phyloP scores from a whole-genome alignment of 2,797 vertebrate species.

The Sylvilagus floridanus region DNA sequence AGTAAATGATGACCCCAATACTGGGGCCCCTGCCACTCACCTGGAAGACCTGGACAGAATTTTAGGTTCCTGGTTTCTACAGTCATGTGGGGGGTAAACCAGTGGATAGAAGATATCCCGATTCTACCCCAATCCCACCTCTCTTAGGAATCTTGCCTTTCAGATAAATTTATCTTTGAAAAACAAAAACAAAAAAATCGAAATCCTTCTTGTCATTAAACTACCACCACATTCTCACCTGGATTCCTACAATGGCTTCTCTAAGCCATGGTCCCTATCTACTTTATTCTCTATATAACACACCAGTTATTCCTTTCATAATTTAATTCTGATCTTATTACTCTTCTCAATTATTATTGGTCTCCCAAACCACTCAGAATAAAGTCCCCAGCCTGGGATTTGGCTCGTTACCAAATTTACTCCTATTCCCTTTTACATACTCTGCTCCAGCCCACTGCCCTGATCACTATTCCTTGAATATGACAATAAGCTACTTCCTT shows the following conservation, averaged over 20 bases:
- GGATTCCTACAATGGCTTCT: background rate
- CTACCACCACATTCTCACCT: background rate
- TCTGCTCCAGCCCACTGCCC: background rate
- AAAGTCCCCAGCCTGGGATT: background rate
- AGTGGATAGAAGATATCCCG: too few relatives aligned
- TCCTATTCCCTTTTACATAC: background rate
- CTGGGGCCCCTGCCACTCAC: too few relatives aligned
- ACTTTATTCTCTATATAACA: background rate
- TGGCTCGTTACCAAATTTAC: background rate
- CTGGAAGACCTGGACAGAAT: too few relatives aligned
- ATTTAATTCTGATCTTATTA: slow-evolving; percentile 4
- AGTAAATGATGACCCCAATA: too few relatives aligned
- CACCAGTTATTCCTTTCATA: background rate
- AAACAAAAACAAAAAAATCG: too few relatives aligned
- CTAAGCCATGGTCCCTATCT: background rate
- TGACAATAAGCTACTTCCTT: background rate
- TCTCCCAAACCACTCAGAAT: slow-evolving; percentile 10
- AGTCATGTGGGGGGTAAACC: too few relatives aligned
- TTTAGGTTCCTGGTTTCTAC: too few relatives aligned
- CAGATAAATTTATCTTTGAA: too few relatives aligned
- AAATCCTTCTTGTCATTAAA: background rate
- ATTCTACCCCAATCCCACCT: too few relatives aligned
- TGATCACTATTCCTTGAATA: background rate
- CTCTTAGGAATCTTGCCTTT: too few relatives aligned
- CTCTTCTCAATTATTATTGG: background rate